phyloP scores from a whole-genome alignment of 2,797 vertebrate genomes.

The Rhincodon typus region DNA sequence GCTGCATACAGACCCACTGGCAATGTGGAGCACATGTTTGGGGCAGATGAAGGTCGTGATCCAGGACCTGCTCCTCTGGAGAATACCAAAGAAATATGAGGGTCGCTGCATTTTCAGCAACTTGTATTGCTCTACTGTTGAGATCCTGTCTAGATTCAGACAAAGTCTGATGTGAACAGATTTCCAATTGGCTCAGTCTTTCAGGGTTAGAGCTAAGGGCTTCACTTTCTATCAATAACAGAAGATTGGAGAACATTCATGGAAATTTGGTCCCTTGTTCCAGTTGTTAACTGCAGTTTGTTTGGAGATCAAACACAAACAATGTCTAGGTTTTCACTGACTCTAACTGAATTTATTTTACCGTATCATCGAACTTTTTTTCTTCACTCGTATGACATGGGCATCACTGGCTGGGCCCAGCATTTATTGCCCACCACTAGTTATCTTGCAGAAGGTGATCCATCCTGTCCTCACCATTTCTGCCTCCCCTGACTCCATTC shows the following conservation, averaged over 20 bases:
- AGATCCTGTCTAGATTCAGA: not conserved
- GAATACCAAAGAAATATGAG: not conserved
- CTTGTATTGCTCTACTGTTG: not conserved
- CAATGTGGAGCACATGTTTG: not conserved
- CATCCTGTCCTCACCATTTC: no score
- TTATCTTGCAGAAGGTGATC: no score
- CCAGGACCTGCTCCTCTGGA: not conserved
- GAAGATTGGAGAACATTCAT: not conserved
- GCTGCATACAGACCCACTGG: not conserved
- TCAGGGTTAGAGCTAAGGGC: not conserved
- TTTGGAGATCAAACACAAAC: not conserved
- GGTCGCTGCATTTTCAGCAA: not conserved
- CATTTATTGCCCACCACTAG: no score
- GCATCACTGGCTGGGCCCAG: no score
- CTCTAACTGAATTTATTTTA: not conserved
- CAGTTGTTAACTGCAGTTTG: not conserved
- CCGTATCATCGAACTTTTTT: not conserved
- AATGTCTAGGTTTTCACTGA: not conserved
- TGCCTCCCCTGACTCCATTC: not conserved
- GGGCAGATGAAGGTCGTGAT: not conserved
- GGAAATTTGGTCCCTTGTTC: not conserved
- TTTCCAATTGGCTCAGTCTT: not conserved
- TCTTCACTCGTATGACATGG: not conserved
- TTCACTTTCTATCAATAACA: not conserved
- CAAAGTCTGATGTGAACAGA: not conserved